Base-by-base conservation (phyloP, 1,140 invertebrate species). In the Trachelipus rathkii region DNA sequence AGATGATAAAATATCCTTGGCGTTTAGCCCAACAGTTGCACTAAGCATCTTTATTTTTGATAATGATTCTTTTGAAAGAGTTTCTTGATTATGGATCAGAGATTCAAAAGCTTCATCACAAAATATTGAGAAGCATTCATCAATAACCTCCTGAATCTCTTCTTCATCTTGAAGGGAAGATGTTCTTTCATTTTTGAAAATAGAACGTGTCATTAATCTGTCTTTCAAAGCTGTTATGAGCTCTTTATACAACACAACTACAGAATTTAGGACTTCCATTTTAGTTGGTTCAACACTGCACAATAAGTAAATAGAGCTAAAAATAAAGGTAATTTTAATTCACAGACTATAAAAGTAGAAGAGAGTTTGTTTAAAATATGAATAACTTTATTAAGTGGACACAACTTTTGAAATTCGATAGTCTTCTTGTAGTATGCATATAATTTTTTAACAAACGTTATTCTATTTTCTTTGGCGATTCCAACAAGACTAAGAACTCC, bases 361-460 rank as follows among this genome's bases (percentile, higher is more conserved):
- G 50, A 60, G 11, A 60, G 19, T 60, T 60, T 60, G 4, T 60
- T 60, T 15, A 60, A 19, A 3, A 19, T 60, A 13, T 60, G 50
- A 60, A 60, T 60, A 4, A 60, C 50, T 60, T 60, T 60, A 60
- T 60, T 60, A 15, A 60, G 50, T 15, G 50, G 50, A 60, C 50
- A 60, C 11, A 60, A 8, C 50, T 15, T 19, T 60, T 60, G 50
- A 8, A 15, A 15, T 60, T 60, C 11, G 19, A 60, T 60, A 19
- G 1, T 60, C 11, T 19, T 13, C 50, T 60, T 60, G 50, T 60
- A 60, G 19, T 60, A 60, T 15, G 50, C 2, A 60, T 60, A 60
- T 19, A 60, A 60, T 60, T 60, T 60, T 19, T 60, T 60, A 15
- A 60, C 50, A 19, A 60, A 60, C 8, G 50, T 19, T 15, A 60